Conservation (phyloP, 2,113 vertebrate species). For the Ammodramus savannarum region DNA sequence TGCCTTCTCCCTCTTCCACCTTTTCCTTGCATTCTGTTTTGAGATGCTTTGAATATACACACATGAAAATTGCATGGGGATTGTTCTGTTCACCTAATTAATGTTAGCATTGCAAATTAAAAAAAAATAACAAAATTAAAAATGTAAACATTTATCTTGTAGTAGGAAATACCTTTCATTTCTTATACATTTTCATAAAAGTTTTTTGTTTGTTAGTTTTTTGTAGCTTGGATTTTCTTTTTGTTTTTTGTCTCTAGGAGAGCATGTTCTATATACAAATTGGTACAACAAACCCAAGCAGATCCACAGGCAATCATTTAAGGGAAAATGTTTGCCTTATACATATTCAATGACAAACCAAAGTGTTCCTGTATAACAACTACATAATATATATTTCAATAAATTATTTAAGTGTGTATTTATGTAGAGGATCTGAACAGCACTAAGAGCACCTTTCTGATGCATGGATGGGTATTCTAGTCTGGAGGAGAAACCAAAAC, state of each 20-base stretch:
- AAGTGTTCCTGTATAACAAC: slow-evolving; percentile 15
- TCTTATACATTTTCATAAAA: not conserved
- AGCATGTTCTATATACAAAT: slow-evolving; percentile 3
- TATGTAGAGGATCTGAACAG: not conserved
- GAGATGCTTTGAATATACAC: not conserved
- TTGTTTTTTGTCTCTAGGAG: not conserved
- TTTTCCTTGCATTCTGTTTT: not conserved
- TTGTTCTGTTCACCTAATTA: not conserved
- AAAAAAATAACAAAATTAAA: not conserved
- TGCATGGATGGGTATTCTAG: not conserved
- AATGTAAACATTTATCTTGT: not conserved
- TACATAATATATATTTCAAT: slow-evolving; percentile 42
- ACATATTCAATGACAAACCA: slow-evolving; percentile 37
- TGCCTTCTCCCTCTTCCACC: not conserved
- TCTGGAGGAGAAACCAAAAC: not conserved
- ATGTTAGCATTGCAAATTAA: not conserved
- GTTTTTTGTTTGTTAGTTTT: not conserved
- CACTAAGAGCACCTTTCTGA: not conserved
- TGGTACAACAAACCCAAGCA: slow-evolving; percentile 12
- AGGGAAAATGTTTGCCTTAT: slow-evolving; percentile 25
- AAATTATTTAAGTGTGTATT: slow-evolving; percentile 34
- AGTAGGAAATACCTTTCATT: not conserved
- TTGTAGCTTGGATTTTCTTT: not conserved
- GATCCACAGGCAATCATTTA: slow-evolving; percentile 39
- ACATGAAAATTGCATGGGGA: not conserved